Conservation (phyloP, 1,140 invertebrate genomes). For the Drosophila hydei region DNA sequence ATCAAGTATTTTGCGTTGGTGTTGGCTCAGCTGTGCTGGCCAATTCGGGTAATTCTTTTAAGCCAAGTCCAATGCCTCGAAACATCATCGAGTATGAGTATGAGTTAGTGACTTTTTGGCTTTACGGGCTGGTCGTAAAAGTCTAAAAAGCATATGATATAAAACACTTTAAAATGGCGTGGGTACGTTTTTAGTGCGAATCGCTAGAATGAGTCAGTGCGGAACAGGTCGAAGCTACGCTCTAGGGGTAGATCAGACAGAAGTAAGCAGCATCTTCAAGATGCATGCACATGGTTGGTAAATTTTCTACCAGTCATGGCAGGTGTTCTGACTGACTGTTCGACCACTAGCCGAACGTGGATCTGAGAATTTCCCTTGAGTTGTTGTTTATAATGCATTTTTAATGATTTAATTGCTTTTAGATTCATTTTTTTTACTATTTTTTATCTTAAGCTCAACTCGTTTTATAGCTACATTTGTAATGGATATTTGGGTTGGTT, state of each 20-base stretch:
- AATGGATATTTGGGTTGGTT: conserved; percentile 6
- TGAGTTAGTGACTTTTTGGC: conserved; percentile 46
- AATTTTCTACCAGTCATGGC: conserved; percentile 69
- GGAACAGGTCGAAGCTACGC: conserved; percentile 3
- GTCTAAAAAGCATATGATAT: conserved; percentile 41
- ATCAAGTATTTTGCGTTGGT: conserved; percentile 41
- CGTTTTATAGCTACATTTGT: conserved; percentile 9
- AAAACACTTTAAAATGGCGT: conserved; percentile 41
- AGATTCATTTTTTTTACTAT: conserved; percentile 4
- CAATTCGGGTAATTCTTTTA: conserved; percentile 31
- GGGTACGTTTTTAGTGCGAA: conserved; percentile 48
- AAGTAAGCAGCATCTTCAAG: conserved; percentile 38
- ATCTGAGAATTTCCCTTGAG: conserved; percentile 44
- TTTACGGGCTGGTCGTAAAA: conserved; percentile 35
- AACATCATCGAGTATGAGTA: no score
- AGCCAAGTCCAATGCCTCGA: conserved; percentile 25
- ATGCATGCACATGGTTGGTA: conserved; percentile 2
- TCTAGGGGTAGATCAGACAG: conserved; percentile 3
- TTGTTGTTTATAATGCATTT: conserved; percentile 66
- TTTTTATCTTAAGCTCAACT: conserved; percentile 7
- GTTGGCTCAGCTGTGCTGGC: conserved; percentile 16
- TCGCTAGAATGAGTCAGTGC: conserved; percentile 39
- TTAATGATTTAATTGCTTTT: conserved; percentile 60
- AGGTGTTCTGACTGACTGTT: conserved; percentile 56
- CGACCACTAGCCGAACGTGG: conserved; percentile 19